These are phyloP conservation scores for Cerastis rubricosa DNA, from an alignment of 2,888 invertebrate species.

Conservation along the genomic window DNA sequence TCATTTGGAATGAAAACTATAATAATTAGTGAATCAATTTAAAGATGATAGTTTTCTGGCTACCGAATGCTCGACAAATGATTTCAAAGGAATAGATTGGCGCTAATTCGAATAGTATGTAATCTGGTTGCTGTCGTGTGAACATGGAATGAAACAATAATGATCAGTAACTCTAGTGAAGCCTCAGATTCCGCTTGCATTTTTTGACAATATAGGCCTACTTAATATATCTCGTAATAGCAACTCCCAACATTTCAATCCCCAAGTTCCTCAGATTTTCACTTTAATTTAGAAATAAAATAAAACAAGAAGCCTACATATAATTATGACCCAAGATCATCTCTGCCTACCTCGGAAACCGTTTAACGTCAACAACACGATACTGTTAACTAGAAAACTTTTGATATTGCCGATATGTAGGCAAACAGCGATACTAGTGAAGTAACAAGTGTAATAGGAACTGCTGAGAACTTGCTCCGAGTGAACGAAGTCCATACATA, in stretches of 20 bases:
- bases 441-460: conserved; percentile 46
- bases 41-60: neutral
- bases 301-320: neutral
- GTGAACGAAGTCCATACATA: conserved; percentile 8
- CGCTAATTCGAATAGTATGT: neutral
- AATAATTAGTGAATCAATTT: neutral
- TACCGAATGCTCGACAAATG: neutral
- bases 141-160: neutral
- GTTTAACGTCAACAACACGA: conserved; percentile 58
- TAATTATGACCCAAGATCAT: conserved; percentile 10
- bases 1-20: neutral
- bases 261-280: neutral
- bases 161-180: neutral
- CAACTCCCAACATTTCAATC: neutral
- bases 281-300: neutral
- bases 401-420: conserved; percentile 57
- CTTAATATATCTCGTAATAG: neutral
- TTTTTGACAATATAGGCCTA: neutral
- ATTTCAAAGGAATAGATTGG: neutral
- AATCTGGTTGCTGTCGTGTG: neutral
- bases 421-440: conserved; percentile 54
- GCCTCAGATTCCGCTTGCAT: neutral
- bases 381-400: conserved; percentile 65
- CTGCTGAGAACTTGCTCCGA: conserved; percentile 38
- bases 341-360: conserved; percentile 26